A percentile compares a stretch with the other conserved stretches of the same genome.
Conservation (phyloP, 2,888 invertebrate species). For the Mythimna pallens region DNA sequence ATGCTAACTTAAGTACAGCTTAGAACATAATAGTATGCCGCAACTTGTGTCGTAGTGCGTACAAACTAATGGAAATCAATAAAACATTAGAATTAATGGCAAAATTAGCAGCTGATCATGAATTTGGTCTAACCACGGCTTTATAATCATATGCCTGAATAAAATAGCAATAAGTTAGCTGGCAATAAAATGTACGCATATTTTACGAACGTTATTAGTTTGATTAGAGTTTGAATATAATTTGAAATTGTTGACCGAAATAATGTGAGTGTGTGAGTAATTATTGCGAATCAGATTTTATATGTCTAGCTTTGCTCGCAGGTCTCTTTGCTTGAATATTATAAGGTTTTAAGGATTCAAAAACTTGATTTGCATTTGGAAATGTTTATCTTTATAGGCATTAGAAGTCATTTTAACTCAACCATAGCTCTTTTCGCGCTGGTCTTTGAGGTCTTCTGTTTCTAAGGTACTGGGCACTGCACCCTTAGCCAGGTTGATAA, state of each 20-base stretch:
- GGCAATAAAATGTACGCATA: constrained; percentile 23
- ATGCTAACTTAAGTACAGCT: neutral
- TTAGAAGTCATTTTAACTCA: no score
- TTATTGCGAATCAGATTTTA: constrained; percentile 13
- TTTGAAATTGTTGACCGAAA: constrained; percentile 29
- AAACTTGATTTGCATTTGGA: neutral
- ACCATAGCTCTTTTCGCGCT: no score
- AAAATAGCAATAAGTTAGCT: constrained; percentile 30
- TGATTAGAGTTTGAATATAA: constrained; percentile 22
- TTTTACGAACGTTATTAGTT: no score
- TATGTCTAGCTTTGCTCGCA: neutral
- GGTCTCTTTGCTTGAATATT: neutral
- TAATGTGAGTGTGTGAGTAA: neutral
- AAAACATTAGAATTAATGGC: constrained; percentile 3
- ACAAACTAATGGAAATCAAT: constrained; percentile 5
- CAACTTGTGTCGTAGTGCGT: neutral
- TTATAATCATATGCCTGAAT: constrained; percentile 15
- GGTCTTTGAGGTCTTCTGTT: no score
- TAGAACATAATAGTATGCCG: neutral
- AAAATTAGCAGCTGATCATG: constrained; percentile 16
- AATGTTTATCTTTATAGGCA: no score
- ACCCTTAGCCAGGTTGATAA: no score
- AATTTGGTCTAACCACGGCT: constrained; percentile 9
- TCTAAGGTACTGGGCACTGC: no score
- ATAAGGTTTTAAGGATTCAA: neutral